A percentile compares a stretch with the other conserved stretches of the same genome.
Conservation (phyloP, 2,113 vertebrate genomes). For the Oryzias javanicus region DNA sequence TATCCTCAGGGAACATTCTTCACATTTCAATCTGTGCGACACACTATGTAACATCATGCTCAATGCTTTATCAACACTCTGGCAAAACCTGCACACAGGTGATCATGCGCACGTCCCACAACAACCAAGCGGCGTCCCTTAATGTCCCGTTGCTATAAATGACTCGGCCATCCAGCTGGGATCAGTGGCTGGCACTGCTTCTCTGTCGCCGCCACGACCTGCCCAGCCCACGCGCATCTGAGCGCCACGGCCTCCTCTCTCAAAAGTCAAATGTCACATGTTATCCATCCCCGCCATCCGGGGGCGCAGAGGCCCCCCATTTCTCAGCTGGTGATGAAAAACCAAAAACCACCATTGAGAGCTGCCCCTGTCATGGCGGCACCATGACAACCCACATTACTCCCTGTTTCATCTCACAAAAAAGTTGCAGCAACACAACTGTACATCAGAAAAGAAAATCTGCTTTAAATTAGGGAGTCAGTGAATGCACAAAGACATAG, state of each 20-base stretch:
- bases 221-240: slow-evolving; percentile 54
- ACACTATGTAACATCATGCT: no score
- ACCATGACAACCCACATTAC: slow-evolving; percentile 28
- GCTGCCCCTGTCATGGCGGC: slow-evolving; percentile 16
- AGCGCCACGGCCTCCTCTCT: slow-evolving; percentile 52
- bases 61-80: neutral
- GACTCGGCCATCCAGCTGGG: slow-evolving; percentile 66
- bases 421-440: neutral
- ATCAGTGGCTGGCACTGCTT: slow-evolving; percentile 56
- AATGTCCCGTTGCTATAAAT: slow-evolving; percentile 76
- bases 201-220: slow-evolving; percentile 46
- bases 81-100: slow-evolving; percentile 37
- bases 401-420: slow-evolving; percentile 16
- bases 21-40: no score
- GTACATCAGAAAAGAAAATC: neutral
- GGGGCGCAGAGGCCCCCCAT: slow-evolving; percentile 40
- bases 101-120: slow-evolving; percentile 40
- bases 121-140: slow-evolving; percentile 63
- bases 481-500: no score
- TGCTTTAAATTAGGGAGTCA: no score
- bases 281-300: slow-evolving; percentile 59
- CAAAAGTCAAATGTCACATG: slow-evolving; percentile 78
- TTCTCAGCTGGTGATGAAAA: slow-evolving; percentile 41
- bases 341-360: slow-evolving; percentile 55
- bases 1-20: slow-evolving; percentile 4